Percentiles rank a stretch among this genome's conserved stretches.
These are phyloP conservation scores for Noctua comes DNA, from an alignment of 2,888 invertebrate genomes.

Conservation along the genomic window DNA sequence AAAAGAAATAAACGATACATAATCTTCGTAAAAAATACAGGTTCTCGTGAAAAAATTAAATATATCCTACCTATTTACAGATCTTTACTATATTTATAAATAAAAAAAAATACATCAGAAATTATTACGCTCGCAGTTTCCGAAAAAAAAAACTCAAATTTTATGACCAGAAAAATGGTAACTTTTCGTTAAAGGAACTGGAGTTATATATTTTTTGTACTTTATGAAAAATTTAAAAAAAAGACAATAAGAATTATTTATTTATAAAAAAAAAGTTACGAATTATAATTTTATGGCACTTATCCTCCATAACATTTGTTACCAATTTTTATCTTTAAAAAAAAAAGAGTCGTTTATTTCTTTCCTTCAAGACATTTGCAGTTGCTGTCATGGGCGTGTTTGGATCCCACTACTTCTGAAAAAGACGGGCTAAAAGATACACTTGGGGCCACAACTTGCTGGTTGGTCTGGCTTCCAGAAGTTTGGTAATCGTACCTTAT, in stretches of 20 bases:
- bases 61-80: constrained; percentile 70
- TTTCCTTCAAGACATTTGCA: constrained; percentile 86
- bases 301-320: constrained; percentile 62
- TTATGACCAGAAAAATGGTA: constrained; percentile 62
- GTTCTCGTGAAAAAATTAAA: constrained; percentile 53
- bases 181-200: constrained; percentile 74
- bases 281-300: constrained; percentile 80
- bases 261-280: constrained; percentile 47
- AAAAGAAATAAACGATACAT: constrained; percentile 58
- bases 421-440: constrained; percentile 82
- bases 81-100: constrained; percentile 55
- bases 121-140: constrained; percentile 45
- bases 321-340: constrained; percentile 52
- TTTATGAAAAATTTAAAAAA: constrained; percentile 56
- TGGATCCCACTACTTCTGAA: constrained; percentile 75
- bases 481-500: constrained; percentile 80
- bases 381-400: constrained; percentile 79
- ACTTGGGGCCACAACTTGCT: constrained; percentile 83
- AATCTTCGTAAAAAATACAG: constrained; percentile 43
- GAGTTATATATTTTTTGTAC: constrained; percentile 68
- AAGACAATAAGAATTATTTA: constrained; percentile 38
- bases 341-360: constrained; percentile 68
- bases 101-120: constrained; percentile 44
- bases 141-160: constrained; percentile 32
- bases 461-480: constrained; percentile 83